These are phyloP conservation scores for Lutjanus argentimaculatus DNA, from an alignment of 2,797 vertebrate genomes.

Conservation along the genomic window DNA sequence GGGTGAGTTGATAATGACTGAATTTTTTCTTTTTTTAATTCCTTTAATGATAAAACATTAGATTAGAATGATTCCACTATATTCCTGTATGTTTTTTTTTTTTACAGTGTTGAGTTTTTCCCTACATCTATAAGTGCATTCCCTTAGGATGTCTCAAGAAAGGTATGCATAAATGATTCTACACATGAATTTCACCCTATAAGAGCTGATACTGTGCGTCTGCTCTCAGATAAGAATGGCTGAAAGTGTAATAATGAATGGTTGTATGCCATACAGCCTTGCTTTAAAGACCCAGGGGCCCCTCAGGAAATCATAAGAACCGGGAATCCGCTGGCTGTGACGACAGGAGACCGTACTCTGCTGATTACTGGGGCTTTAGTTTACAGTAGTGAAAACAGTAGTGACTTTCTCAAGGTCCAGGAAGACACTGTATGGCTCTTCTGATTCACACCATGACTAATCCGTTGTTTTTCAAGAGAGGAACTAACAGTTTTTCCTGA, in stretches of 20 bases:
- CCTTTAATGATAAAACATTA: too few relatives aligned
- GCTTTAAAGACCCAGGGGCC: constrained; percentile 36
- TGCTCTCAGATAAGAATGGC: constrained; percentile 15
- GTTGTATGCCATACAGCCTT: constrained; percentile 27
- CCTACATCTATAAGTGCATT: neutral
- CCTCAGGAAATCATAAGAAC: constrained; percentile 69
- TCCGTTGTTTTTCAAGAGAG: constrained; percentile 30
- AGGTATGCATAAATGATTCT: constrained; percentile 11
- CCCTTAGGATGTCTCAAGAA: neutral
- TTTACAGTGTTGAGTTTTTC: neutral
- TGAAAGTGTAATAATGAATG: constrained; percentile 46
- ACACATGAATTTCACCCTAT: constrained; percentile 1
- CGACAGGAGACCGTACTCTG: constrained; percentile 56
- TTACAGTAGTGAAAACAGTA: constrained; percentile 45
- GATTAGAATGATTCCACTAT: too few relatives aligned
- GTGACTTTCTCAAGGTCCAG: constrained; percentile 47
- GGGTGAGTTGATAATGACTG: too few relatives aligned
- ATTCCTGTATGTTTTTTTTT: too few relatives aligned
- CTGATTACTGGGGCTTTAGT: constrained; percentile 35
- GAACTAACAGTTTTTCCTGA: constrained; percentile 43
- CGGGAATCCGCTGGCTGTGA: constrained; percentile 59
- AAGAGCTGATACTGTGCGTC: constrained; percentile 1
- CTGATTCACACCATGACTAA: constrained; percentile 44
- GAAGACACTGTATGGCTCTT: constrained; percentile 27
- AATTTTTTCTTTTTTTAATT: too few relatives aligned